These are phyloP conservation scores for Podocnemis expansa DNA, from an alignment of 2,113 vertebrate species.

Conservation along the genomic window DNA sequence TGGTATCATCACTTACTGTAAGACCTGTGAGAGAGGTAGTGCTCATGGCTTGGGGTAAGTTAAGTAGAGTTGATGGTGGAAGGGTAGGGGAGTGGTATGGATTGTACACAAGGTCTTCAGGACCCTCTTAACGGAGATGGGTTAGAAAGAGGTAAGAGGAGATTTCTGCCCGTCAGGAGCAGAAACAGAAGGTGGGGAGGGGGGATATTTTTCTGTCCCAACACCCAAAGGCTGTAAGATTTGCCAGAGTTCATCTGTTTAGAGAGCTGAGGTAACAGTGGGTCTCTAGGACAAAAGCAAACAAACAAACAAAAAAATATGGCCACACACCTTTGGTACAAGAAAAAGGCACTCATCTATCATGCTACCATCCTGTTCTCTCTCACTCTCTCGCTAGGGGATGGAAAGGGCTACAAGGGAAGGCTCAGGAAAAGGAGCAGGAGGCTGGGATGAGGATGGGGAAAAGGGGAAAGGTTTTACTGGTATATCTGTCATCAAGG, in stretches of 20 bases:
- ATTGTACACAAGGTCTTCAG: not conserved
- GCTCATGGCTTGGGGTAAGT: not conserved
- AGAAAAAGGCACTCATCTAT: constrained; percentile 97
- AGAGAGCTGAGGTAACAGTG: constrained; percentile 62
- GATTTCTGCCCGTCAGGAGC: not conserved
- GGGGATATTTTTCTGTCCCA: constrained; percentile 40
- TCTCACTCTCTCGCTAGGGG: constrained; percentile 60
- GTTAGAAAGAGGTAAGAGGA: not conserved
- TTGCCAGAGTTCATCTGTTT: constrained; percentile 24
- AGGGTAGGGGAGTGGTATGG: not conserved
- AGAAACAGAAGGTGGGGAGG: not conserved
- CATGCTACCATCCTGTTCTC: constrained; percentile 77
- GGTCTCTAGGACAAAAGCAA: constrained; percentile 65
- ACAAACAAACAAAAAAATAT: constrained; percentile 56
- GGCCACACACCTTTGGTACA: constrained; percentile 90
- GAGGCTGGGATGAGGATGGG: not conserved
- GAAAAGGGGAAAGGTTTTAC: not conserved
- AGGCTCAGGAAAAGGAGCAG: not conserved
- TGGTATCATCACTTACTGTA: fast-evolving
- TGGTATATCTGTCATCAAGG: fast-evolving
- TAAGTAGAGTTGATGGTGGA: not conserved
- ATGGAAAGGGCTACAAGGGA: not conserved
- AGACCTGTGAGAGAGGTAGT: fast-evolving
- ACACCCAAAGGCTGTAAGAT: constrained; percentile 53
- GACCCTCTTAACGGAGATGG: not conserved